Conservation (phyloP, 2,888 invertebrate species). For the Drosophila macrothrix region DNA sequence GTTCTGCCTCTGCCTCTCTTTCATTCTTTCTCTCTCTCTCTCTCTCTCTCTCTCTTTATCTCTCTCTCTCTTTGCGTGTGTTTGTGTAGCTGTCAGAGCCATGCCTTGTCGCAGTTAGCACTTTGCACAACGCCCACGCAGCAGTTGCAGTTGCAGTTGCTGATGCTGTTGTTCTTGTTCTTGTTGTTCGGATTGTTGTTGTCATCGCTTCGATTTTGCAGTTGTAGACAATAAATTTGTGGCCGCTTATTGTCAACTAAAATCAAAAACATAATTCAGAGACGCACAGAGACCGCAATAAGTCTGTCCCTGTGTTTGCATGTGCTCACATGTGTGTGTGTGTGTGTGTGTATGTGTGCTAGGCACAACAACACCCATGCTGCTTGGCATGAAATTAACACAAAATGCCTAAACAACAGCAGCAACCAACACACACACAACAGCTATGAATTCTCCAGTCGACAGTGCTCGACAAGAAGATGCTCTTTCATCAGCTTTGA, state of each 20-base stretch:
- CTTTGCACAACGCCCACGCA: constrained; percentile 71
- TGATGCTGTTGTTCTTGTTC: constrained; percentile 1
- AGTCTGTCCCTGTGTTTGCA: constrained; percentile 38
- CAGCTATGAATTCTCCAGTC: not conserved
- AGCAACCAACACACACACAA: constrained; percentile 28
- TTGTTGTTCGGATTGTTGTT: constrained; percentile 54
- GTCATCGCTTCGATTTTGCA: constrained; percentile 82
- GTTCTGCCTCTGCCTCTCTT: not conserved
- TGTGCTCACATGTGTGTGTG: constrained; percentile 3
- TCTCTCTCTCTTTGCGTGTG: constrained; percentile 28
- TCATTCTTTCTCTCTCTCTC: not conserved
- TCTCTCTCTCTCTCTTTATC: constrained; percentile 8
- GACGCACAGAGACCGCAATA: constrained; percentile 68
- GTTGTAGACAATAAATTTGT: constrained; percentile 80
- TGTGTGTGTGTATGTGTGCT: constrained; percentile 14
- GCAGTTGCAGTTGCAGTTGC: constrained; percentile 39
- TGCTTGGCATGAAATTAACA: constrained; percentile 80
- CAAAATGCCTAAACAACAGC: constrained; percentile 79
- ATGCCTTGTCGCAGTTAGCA: constrained; percentile 77
- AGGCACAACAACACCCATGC: constrained; percentile 36
- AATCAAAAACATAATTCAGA: constrained; percentile 82
- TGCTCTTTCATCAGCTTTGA: not conserved
- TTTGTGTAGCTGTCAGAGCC: constrained; percentile 76
- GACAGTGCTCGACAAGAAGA: not conserved
- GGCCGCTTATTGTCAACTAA: constrained; percentile 81